phyloP scores from a whole-genome alignment of 2,888 invertebrate species.

The Temnothorax unifasciatus region DNA sequence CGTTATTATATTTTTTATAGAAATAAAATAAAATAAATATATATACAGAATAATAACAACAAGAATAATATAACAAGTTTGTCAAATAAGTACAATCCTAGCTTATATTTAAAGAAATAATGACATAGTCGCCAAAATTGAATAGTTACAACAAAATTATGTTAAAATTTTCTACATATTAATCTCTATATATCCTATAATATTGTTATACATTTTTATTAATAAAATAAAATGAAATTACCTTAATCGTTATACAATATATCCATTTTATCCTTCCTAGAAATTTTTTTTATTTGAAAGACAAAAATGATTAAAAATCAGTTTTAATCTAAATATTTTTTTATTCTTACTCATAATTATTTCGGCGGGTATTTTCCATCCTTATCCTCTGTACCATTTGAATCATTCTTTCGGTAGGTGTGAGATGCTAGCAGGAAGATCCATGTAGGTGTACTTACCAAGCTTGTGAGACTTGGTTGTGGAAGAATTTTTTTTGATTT shows the following conservation, averaged over 20 bases:
- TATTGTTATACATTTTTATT: background rate
- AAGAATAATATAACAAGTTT: too few species aligned
- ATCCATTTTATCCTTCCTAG: background rate
- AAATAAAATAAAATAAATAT: too few species aligned
- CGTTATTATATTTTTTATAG: background rate
- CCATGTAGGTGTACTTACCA: background rate
- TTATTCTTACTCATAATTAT: background rate
- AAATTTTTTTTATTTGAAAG: background rate
- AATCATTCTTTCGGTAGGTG: background rate
- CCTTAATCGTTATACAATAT: background rate
- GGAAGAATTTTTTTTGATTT: background rate
- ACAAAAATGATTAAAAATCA: background rate
- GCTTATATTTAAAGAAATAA: too few species aligned
- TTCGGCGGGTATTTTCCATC: background rate
- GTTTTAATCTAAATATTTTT: background rate
- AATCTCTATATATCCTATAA: too few species aligned
- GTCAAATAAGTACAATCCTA: too few species aligned
- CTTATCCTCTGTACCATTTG: background rate
- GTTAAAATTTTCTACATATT: too few species aligned
- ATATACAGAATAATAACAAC: too few species aligned
- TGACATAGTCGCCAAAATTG: background rate
- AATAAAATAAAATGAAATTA: background rate
- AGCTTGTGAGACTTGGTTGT: background rate
- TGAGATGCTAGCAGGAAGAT: background rate
- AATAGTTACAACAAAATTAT: background rate